A percentile compares a stretch with the other conserved stretches of the same genome.
Conservation (phyloP, 1,140 invertebrate genomes). For the Lordiphosa clarofinis region DNA sequence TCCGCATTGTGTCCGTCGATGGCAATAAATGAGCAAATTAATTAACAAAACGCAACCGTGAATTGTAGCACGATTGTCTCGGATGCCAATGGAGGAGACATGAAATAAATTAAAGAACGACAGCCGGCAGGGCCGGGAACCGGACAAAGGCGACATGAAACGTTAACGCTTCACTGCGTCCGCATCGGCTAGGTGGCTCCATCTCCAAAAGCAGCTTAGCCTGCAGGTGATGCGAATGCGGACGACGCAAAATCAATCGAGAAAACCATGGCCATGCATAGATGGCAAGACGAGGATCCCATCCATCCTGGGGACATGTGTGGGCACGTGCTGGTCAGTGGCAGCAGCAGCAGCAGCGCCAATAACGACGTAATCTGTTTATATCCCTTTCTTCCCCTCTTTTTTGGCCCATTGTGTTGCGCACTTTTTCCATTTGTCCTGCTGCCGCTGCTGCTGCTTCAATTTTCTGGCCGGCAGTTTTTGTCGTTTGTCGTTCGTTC, state of each 20-base stretch:
- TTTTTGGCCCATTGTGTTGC: conserved; percentile 63
- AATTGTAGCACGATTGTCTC: conserved; percentile 68
- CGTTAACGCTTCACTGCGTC: conserved; percentile 70
- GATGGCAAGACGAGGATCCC: conserved; percentile 26
- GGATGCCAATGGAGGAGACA: conserved; percentile 43
- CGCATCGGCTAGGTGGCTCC: conserved; percentile 7
- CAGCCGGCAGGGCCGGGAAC: conserved; percentile 8
- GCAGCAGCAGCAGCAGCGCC: conserved; percentile 40
- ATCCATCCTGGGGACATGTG: conserved; percentile 57
- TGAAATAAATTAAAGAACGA: conserved; percentile 52
- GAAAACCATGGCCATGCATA: conserved; percentile 62
- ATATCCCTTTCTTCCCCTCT: conserved; percentile 63
- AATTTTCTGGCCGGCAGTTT: conserved; percentile 75
- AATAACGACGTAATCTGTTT: conserved; percentile 78
- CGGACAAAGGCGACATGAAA: conserved; percentile 50
- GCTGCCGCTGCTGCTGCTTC: conserved; percentile 52
- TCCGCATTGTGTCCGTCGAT: conserved; percentile 1
- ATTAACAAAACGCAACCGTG: conserved; percentile 67
- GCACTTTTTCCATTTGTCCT: conserved; percentile 74
- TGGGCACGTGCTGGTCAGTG: conserved; percentile 73
- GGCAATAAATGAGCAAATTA: conserved; percentile 74
- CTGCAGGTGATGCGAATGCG: conserved; percentile 63
- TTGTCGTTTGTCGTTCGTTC: conserved; percentile 60
- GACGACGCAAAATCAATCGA: conserved; percentile 70
- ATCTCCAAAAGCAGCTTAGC: conserved; percentile 61